A percentile compares a stretch with the other conserved stretches of the same genome.
Conservation (phyloP, 2,113 vertebrate genomes). For the Bufo bufo region DNA sequence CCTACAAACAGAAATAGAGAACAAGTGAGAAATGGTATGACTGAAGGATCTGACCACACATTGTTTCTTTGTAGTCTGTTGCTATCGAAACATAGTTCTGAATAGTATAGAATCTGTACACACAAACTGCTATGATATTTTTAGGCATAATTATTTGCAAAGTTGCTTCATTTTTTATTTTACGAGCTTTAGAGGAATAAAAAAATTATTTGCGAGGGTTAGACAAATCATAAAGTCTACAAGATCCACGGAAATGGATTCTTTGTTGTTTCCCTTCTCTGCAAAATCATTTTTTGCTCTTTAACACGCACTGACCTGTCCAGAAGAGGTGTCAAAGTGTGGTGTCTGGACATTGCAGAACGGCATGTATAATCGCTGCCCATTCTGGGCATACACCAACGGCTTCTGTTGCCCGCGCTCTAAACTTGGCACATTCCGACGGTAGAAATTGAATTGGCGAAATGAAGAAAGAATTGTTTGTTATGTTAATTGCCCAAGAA, state of each 20-base stretch:
- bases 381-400: conserved; percentile 41
- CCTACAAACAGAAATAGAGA: neutral
- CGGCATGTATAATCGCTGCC: conserved; percentile 6
- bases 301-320: neutral
- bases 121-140: neutral
- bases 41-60: neutral
- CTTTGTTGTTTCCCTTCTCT: neutral
- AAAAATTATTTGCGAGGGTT: neutral
- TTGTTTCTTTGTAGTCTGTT: neutral
- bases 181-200: neutral
- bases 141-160: neutral
- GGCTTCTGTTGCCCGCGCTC: conserved; percentile 26
- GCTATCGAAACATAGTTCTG: neutral
- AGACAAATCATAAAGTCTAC: neutral
- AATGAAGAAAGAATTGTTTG: conserved; percentile 42
- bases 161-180: neutral
- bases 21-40: neutral
- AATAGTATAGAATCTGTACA: neutral
- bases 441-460: conserved; percentile 45
- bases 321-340: neutral
- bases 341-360: conserved; percentile 2
- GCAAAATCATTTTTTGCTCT: neutral
- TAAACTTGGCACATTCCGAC: conserved; percentile 36
- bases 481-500: conserved; percentile 33
- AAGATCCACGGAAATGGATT: neutral